These are phyloP conservation scores for Halichoeres trimaculatus DNA, from an alignment of 2,113 vertebrate genomes.

Conservation along the genomic window DNA sequence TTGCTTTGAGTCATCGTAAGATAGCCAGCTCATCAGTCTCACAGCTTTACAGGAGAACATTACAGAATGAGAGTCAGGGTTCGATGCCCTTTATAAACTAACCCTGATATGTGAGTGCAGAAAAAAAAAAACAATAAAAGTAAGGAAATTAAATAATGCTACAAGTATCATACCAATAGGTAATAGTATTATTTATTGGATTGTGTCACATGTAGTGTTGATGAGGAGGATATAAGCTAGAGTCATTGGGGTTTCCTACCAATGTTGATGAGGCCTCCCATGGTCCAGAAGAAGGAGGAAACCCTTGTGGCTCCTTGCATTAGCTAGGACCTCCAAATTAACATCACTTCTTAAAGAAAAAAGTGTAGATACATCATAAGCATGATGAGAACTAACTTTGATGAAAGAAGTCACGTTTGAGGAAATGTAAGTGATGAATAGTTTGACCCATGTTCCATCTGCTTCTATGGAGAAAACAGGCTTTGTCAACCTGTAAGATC, in stretches of 20 bases:
- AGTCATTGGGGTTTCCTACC: background rate
- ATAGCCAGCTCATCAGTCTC: conserved; percentile 11
- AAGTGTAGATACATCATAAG: too few species aligned
- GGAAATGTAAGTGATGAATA: too few species aligned
- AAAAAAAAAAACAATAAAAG: background rate
- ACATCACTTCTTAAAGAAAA: too few species aligned
- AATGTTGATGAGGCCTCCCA: background rate
- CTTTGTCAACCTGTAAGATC: too few species aligned
- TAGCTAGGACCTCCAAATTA: too few species aligned
- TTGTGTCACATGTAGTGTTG: background rate
- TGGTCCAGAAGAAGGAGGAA: background rate
- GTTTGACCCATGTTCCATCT: too few species aligned
- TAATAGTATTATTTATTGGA: background rate
- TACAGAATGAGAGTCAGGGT: background rate
- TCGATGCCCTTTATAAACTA: background rate
- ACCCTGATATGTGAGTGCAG: background rate
- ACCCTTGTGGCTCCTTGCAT: conserved; percentile 8
- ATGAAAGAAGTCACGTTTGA: too few species aligned
- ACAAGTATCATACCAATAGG: too few species aligned
- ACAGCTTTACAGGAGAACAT: conserved; percentile 8
- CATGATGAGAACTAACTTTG: too few species aligned
- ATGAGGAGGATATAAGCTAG: background rate
- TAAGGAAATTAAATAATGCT: background rate
- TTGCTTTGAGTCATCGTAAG: conserved; percentile 11
- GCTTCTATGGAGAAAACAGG: too few species aligned